A percentile compares a stretch with the other conserved stretches of the same genome.
Conservation (phyloP, 2,888 invertebrate species). For the Lasioglossum leucozonium region DNA sequence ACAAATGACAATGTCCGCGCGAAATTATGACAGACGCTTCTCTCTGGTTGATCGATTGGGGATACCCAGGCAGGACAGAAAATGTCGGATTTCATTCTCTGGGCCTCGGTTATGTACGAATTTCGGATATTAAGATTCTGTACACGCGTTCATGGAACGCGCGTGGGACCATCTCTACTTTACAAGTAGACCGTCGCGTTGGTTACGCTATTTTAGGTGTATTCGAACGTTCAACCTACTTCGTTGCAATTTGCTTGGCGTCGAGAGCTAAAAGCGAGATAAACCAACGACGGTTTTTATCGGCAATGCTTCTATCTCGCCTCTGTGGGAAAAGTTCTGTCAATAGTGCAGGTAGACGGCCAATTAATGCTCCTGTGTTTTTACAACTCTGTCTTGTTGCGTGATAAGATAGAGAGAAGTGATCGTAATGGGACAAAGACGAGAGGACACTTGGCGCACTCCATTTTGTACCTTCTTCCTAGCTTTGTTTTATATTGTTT, state of each 20-base stretch:
- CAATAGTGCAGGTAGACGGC: neutral
- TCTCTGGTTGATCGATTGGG: too few relatives aligned
- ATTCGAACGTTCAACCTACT: conserved; percentile 31
- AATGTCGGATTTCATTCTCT: neutral
- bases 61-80: too few relatives aligned
- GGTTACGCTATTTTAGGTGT: neutral
- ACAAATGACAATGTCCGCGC: too few relatives aligned
- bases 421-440: neutral
- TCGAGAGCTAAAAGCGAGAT: neutral
- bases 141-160: neutral
- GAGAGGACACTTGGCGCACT: too few relatives aligned
- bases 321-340: neutral
- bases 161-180: conserved; percentile 36
- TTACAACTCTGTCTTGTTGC: neutral
- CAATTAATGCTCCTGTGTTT: neutral
- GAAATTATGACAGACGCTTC: too few relatives aligned
- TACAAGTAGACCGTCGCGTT: conserved; percentile 20
- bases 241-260: neutral
- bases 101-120: conserved; percentile 15
- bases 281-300: neutral
- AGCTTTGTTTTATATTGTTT: neutral
- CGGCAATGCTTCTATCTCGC: neutral
- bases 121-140: conserved; percentile 41
- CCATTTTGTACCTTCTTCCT: neutral
- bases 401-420: neutral